Evolutionary conservation across 2,113 vertebrate species (phyloP).

Genomic region (Thamnaconus septentrionalis): DNA sequence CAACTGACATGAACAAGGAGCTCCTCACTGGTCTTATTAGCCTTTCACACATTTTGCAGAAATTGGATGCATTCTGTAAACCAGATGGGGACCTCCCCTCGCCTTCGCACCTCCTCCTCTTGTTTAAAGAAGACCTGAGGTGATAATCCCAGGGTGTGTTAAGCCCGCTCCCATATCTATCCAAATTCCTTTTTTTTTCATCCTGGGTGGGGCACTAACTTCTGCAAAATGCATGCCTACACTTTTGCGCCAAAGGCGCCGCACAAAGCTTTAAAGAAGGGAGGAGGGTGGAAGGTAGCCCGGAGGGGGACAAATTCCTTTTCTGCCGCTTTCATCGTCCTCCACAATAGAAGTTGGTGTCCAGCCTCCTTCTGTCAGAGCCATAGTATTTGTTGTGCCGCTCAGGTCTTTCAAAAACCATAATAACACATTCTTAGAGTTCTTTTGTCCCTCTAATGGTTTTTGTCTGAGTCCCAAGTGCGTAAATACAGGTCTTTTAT

Average conservation of each 20-base stretch:
- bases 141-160: conserved; percentile 48
- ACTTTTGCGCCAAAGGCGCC: neutral
- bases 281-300: conserved; percentile 1
- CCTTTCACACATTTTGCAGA: too few species aligned
- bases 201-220: conserved; percentile 38
- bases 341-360: conserved; percentile 34
- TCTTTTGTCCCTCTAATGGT: conserved; percentile 39
- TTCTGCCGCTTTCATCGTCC: conserved; percentile 22
- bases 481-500: conserved; percentile 12
- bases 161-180: conserved; percentile 43
- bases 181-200: conserved; percentile 57
- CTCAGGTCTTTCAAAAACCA: conserved; percentile 40
- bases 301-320: conserved; percentile 12
- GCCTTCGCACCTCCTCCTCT: neutral
- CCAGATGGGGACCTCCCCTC: neutral
- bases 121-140: conserved; percentile 7
- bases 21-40: too few species aligned
- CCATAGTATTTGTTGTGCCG: conserved; percentile 16
- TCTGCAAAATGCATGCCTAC: conserved; percentile 39
- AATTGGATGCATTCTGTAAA: too few species aligned
- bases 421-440: conserved; percentile 45
- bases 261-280: too few species aligned
- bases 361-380: conserved; percentile 17
- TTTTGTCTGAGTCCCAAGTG: conserved; percentile 5
- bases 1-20: too few species aligned